phyloP scores from a whole-genome alignment of 2,888 invertebrate species.

The Leptopterna dolabrata region DNA sequence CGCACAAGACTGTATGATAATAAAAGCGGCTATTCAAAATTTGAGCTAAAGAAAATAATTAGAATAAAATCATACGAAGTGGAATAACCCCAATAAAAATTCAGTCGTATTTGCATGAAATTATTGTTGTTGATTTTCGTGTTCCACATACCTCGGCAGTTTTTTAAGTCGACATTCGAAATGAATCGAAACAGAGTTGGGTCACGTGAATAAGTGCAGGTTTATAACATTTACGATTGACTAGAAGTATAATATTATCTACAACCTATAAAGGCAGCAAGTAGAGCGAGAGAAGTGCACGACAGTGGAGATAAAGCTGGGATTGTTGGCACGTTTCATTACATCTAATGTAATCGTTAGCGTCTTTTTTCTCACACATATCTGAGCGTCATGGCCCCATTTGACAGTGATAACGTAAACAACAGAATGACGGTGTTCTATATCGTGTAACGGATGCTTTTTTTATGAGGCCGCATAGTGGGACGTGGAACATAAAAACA shows the following conservation, averaged over 20 bases:
- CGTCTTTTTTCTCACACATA: background rate
- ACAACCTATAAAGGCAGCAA: background rate
- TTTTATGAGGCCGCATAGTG: background rate
- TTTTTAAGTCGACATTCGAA: no score
- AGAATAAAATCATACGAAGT: no score
- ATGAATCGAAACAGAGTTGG: no score
- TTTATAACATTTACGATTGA: background rate
- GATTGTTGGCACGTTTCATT: background rate
- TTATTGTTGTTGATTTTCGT: no score
- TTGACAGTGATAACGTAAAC: constrained; percentile 1
- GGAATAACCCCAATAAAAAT: no score
- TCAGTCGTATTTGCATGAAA: no score
- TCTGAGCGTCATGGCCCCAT: background rate
- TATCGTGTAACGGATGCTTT: background rate
- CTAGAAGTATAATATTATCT: background rate
- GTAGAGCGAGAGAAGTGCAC: background rate
- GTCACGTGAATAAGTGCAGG: no score
- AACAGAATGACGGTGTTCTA: background rate
- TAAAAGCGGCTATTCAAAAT: no score
- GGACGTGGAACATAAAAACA: background rate
- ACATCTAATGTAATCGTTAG: background rate
- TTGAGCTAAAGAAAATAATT: no score
- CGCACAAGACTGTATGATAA: no score
- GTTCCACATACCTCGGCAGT: no score
- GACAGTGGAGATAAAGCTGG: background rate